Conservation (phyloP, 2,113 vertebrate species). For the Rhadina sibilatrix region DNA sequence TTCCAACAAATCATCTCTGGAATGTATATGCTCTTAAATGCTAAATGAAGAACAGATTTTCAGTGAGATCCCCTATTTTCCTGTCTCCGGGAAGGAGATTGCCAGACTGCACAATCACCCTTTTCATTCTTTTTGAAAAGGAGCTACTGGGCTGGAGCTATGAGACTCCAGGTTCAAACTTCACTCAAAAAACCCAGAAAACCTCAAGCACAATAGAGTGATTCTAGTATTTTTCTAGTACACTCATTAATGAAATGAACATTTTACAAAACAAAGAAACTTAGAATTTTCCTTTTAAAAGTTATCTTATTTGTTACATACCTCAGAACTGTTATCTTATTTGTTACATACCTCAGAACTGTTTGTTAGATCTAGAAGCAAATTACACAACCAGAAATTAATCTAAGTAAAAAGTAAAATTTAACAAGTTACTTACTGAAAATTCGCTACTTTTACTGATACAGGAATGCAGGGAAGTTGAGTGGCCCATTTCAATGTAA, state of each 20-base stretch:
- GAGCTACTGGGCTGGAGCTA: background rate
- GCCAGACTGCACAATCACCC: background rate
- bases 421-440: constrained; percentile 81
- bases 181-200: background rate
- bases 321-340: background rate
- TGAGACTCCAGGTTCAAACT: background rate
- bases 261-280: background rate
- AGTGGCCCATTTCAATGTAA: constrained; percentile 91
- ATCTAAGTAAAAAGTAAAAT: background rate
- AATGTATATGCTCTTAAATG: background rate
- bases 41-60: constrained; percentile 31
- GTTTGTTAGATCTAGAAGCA: background rate
- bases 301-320: background rate
- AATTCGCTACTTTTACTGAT: constrained; percentile 82
- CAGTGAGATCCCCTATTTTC: background rate
- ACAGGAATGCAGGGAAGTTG: constrained; percentile 89
- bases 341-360: background rate
- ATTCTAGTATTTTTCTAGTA: background rate
- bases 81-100: background rate
- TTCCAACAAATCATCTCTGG: background rate
- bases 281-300: background rate
- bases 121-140: background rate
- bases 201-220: background rate
- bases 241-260: background rate
- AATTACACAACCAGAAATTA: background rate